phyloP scores from a whole-genome alignment of 2,797 vertebrate genomes.

The Falco novaeseelandiae region DNA sequence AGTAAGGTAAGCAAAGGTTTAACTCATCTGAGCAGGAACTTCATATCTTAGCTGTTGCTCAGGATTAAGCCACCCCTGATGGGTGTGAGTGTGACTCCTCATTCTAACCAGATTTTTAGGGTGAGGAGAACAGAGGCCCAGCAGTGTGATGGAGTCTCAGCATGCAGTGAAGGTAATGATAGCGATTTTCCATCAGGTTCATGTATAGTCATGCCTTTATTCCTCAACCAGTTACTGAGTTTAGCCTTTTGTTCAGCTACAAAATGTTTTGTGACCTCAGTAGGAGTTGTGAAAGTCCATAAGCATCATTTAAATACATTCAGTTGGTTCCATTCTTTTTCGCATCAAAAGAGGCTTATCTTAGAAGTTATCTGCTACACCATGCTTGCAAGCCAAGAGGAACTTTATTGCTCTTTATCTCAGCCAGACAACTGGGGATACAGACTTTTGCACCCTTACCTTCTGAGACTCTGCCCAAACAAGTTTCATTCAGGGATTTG shows the following conservation, averaged over 20 bases:
- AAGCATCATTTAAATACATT: not conserved
- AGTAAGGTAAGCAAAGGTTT: not conserved
- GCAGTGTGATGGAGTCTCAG: not conserved
- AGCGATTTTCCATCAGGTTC: not conserved
- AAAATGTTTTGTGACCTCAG: not conserved
- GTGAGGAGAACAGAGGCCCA: not conserved
- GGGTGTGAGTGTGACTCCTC: not conserved
- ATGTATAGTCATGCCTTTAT: not conserved
- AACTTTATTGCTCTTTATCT: not conserved
- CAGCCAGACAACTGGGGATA: not conserved
- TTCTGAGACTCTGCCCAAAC: not conserved
- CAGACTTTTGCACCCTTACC: not conserved
- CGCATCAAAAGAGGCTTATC: not conserved
- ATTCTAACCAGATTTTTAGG: not conserved
- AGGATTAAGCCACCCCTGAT: not conserved
- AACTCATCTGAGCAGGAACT: not conserved
- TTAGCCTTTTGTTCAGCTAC: not conserved
- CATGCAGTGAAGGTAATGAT: not conserved
- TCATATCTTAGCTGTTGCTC: not conserved
- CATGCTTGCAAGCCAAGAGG: not conserved
- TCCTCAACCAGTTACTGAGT: not conserved
- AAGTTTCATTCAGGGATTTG: not conserved
- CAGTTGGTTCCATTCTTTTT: not conserved
- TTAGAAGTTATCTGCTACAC: not conserved
- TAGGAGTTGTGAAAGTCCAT: not conserved